Conservation (phyloP, 2,113 vertebrate genomes). For the Epinephelus cyanopodus region DNA sequence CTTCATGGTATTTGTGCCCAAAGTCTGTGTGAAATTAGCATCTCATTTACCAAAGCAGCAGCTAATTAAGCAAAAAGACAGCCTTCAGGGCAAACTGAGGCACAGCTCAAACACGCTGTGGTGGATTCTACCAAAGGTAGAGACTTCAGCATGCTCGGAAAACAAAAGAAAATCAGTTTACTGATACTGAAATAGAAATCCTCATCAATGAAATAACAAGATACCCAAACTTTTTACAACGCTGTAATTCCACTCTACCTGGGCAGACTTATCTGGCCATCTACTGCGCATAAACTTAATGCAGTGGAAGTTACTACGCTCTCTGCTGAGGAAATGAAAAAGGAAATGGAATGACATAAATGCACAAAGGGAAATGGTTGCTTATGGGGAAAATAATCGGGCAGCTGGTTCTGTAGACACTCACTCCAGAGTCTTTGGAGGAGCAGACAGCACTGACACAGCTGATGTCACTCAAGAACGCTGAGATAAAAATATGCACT, state of each 20-base stretch:
- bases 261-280: constrained; percentile 4
- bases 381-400: neutral
- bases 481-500: constrained; percentile 4
- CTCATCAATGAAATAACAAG: constrained; percentile 15
- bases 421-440: neutral
- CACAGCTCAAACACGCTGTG: constrained; percentile 8
- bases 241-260: constrained; percentile 8
- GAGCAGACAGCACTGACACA: neutral
- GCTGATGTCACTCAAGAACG: neutral
- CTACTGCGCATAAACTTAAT: constrained; percentile 43
- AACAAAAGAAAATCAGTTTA: constrained; percentile 22
- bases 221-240: constrained; percentile 18
- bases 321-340: constrained; percentile 10
- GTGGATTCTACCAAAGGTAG: neutral
- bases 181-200: constrained; percentile 28
- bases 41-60: constrained; percentile 41
- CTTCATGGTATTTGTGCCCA: constrained; percentile 21
- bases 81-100: constrained; percentile 30
- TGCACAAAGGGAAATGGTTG: neutral
- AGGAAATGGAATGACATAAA: constrained; percentile 28
- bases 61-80: constrained; percentile 45
- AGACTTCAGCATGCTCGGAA: neutral
- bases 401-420: neutral
- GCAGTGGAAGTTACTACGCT: constrained; percentile 38
- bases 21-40: constrained; percentile 35